These are phyloP conservation scores for Blennius ocellaris DNA, from an alignment of 2,113 vertebrate species.

Conservation along the genomic window DNA sequence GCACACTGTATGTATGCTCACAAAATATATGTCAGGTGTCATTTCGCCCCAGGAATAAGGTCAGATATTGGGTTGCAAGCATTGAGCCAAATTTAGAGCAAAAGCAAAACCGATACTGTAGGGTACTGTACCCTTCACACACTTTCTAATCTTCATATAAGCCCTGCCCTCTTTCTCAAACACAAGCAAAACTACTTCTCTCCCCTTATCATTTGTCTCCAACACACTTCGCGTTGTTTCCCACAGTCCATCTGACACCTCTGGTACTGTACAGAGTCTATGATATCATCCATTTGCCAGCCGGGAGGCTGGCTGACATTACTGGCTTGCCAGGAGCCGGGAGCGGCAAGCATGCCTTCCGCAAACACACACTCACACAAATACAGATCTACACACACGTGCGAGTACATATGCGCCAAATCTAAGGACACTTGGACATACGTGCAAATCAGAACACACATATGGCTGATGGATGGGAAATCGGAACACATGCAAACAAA, in stretches of 20 bases:
- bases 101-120: slow-evolving; percentile 65
- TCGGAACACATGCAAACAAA: slow-evolving; percentile 27
- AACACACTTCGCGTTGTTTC: slow-evolving; percentile 33
- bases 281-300: slow-evolving; percentile 69
- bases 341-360: slow-evolving; percentile 42
- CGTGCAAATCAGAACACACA: slow-evolving; percentile 4
- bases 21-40: slow-evolving; percentile 29
- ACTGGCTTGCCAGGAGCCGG: slow-evolving; percentile 51
- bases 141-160: slow-evolving; percentile 20
- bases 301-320: slow-evolving; percentile 55
- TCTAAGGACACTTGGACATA: background rate
- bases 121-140: slow-evolving; percentile 47
- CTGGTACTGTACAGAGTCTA: slow-evolving; percentile 49
- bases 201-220: slow-evolving; percentile 6
- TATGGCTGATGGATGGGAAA: background rate
- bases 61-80: slow-evolving; percentile 72
- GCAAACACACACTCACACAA: slow-evolving; percentile 12
- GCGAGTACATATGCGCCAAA: slow-evolving; percentile 21
- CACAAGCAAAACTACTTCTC: background rate
- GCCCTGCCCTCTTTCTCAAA: background rate
- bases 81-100: slow-evolving; percentile 69
- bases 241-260: slow-evolving; percentile 52
- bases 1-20: background rate
- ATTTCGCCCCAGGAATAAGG: slow-evolving; percentile 60
- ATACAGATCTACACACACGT: background rate